Evolutionary conservation across 2,113 vertebrate species (phyloP).

Genomic region (Ceyx melanurus): DNA sequence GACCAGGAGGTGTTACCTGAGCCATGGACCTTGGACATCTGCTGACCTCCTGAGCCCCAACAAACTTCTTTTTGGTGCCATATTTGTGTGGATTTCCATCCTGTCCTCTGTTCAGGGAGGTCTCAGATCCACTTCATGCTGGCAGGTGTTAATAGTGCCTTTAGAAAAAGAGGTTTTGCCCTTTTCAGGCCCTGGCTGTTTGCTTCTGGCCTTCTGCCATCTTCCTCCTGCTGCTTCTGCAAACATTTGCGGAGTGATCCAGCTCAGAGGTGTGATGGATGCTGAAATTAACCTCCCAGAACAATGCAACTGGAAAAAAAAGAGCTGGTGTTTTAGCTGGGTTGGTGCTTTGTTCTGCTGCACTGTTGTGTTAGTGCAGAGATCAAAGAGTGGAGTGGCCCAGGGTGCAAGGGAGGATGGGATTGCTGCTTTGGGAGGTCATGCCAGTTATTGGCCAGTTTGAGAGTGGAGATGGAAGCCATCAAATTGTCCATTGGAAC

Average conservation of each 20-base stretch:
- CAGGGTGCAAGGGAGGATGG: not conserved
- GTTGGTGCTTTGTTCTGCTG: not conserved
- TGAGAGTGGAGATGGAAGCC: not conserved
- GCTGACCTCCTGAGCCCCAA: not conserved
- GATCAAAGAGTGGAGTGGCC: not conserved
- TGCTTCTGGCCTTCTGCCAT: constrained; percentile 43
- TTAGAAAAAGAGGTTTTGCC: not conserved
- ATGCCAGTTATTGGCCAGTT: not conserved
- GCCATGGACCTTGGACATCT: not conserved
- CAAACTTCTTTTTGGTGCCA: not conserved
- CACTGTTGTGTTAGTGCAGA: fast-evolving
- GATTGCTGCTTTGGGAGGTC: not conserved
- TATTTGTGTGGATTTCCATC: not conserved
- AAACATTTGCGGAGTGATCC: constrained; percentile 22
- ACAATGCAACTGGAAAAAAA: not conserved
- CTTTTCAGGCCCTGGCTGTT: not conserved
- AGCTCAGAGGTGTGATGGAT: not conserved
- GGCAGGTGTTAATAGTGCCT: not conserved
- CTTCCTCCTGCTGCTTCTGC: constrained; percentile 16
- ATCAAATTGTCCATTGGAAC: not conserved
- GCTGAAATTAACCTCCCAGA: not conserved
- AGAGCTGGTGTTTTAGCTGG: not conserved
- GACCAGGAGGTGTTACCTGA: not conserved
- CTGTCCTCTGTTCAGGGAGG: not conserved
- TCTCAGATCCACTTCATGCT: not conserved